Evolutionary conservation across 1,140 invertebrate genomes (phyloP).

Genomic region (Drosophila melanica): DNA sequence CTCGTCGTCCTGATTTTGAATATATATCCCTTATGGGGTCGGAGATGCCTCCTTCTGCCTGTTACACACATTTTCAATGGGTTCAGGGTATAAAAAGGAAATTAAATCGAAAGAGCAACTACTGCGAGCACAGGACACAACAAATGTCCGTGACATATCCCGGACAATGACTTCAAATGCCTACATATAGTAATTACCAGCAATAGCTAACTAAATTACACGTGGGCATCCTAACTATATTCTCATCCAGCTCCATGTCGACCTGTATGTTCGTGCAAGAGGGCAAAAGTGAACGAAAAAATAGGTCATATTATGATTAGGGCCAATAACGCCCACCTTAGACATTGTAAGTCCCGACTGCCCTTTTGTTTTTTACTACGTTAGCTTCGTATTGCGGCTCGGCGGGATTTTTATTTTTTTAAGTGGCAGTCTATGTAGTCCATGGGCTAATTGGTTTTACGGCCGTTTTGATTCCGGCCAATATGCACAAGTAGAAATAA

Average conservation of each 20-base stretch:
- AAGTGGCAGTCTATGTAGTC: conserved; percentile 37
- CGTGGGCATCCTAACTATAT: background rate
- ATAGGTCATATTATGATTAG: conserved; percentile 57
- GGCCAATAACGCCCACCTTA: background rate
- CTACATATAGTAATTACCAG: conserved; percentile 36
- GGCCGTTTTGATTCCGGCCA: conserved; percentile 33
- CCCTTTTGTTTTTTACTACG: conserved; percentile 49
- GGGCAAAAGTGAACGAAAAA: conserved; percentile 24
- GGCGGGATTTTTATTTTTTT: conserved; percentile 42
- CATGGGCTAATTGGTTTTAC: conserved; percentile 61
- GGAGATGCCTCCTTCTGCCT: too few relatives aligned
- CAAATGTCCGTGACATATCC: conserved; percentile 21
- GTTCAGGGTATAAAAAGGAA: too few relatives aligned
- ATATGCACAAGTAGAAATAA: conserved; percentile 26
- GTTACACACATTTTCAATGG: too few relatives aligned
- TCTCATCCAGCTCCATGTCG: background rate
- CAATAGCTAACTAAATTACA: conserved; percentile 17
- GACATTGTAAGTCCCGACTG: conserved; percentile 56
- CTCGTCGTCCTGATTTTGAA: too few relatives aligned
- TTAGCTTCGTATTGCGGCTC: conserved; percentile 38
- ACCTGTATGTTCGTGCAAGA: conserved; percentile 7
- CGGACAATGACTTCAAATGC: conserved; percentile 19
- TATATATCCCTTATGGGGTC: too few relatives aligned
- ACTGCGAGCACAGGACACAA: conserved; percentile 26
- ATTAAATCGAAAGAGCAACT: conserved; percentile 11